Base-by-base conservation (phyloP, 2,113 vertebrate species). In the Pelecanus crispus region DNA sequence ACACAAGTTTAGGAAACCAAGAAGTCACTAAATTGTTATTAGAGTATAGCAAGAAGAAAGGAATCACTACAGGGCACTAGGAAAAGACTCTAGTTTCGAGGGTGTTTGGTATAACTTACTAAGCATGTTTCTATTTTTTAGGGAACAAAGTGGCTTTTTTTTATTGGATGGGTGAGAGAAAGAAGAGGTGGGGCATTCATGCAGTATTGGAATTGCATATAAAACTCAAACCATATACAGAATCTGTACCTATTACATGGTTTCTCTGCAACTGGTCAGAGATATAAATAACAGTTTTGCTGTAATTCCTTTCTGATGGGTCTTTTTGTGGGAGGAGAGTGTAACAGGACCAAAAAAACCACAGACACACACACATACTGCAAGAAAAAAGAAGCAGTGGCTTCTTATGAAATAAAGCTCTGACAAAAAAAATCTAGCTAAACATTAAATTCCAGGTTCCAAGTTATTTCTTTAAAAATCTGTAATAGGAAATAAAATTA, bases 81-180 rank as follows among this genome's bases (percentile, higher is more conserved):
- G 26, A 61, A 79, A 72, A 56, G 4, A 36, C 49, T 36, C 24
- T 49, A 3, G 6, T 13, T 90, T 80, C 73, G 18, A 79, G 2
- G 4, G 0, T 49, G 8, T 61, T 82, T 73, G 9, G 6, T 58
- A 9, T 28, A 65, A 52, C 4, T 52, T 56, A 28, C 4, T 44
- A 16, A 28, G 26, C 6, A 29, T 32, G 3, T 31, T 71, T 49
- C 18, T 71, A 13, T 34, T 22, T 77, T 49, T 49, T 32, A 67
- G 59, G 26, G 29, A 86, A 10, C 7, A 38, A 11, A 0, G 0
- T 79, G 13, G 2, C 1, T 25, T 40, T 63, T 40, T 79, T 36
- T 81, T 21, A 8, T 25, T 61, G 21, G n/a, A 32, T 12, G 11
- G 2, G 1, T 47, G 26, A 84, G 15, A 86, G 32, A 75, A 87